phyloP scores from a whole-genome alignment of 2,113 vertebrate species.

The Gobio gobio region DNA sequence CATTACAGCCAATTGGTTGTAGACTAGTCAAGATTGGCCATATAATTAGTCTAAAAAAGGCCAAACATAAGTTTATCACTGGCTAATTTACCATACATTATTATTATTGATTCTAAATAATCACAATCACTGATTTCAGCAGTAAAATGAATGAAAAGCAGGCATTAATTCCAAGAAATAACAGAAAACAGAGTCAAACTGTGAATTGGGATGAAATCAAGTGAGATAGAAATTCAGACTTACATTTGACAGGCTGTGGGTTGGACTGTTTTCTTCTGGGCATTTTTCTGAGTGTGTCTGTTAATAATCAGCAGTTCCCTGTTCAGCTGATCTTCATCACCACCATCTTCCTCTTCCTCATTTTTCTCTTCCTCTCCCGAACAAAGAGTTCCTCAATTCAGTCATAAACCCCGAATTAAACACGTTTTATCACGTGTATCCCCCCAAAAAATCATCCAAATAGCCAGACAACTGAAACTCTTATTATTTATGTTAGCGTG shows the following conservation, averaged over 20 bases:
- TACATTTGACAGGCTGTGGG: constrained; percentile 91
- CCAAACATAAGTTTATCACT: too few relatives aligned
- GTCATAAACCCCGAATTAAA: neutral
- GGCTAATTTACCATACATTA: too few relatives aligned
- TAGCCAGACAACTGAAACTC: neutral
- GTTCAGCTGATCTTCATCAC: constrained; percentile 52
- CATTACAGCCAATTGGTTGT: too few relatives aligned
- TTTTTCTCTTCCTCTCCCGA: constrained; percentile 61
- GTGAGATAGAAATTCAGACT: constrained; percentile 56
- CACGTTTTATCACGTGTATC: neutral
- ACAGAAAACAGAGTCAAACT: neutral
- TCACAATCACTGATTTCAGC: neutral
- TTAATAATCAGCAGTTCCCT: constrained; percentile 65
- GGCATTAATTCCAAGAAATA: neutral
- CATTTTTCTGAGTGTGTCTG: constrained; percentile 76
- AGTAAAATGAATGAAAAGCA: neutral
- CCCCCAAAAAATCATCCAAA: neutral
- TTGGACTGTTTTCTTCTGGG: constrained; percentile 92
- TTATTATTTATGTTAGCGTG: neutral
- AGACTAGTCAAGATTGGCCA: neutral
- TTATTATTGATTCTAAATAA: neutral
- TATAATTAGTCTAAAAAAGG: too few relatives aligned
- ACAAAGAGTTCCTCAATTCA: constrained; percentile 56
- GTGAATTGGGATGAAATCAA: neutral
- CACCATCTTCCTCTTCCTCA: constrained; percentile 57